phyloP scores from a whole-genome alignment of 1,140 invertebrate genomes.

The Mamestra configurata region DNA sequence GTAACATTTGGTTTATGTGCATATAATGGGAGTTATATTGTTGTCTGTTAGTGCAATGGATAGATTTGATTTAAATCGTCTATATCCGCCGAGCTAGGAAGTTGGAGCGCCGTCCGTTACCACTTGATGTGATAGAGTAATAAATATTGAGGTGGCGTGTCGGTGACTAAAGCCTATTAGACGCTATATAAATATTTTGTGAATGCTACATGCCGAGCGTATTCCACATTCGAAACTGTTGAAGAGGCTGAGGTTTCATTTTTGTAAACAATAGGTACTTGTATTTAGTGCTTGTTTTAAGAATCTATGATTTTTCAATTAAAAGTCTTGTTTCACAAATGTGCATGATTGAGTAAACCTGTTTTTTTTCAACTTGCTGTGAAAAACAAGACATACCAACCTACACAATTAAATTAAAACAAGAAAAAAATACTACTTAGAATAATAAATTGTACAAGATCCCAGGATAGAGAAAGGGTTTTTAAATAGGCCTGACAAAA shows the following conservation, averaged over 20 bases:
- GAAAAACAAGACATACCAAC: no score
- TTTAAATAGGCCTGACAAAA: no score
- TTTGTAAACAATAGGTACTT: background rate
- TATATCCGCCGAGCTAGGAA: constrained; percentile 59
- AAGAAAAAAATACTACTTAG: no score
- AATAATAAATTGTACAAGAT: no score
- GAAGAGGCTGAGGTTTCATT: background rate
- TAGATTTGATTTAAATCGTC: constrained; percentile 63
- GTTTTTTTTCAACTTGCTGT: background rate
- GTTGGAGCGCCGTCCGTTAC: constrained; percentile 11
- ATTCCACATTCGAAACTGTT: background rate
- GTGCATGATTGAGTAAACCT: background rate
- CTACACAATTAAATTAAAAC: no score
- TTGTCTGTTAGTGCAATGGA: constrained; percentile 19
- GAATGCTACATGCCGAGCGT: no score
- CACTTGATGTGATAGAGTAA: constrained; percentile 24
- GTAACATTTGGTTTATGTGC: background rate
- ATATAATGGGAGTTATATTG: constrained; percentile 23
- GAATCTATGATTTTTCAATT: no score
- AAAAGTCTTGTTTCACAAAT: no score
- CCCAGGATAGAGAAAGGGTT: no score
- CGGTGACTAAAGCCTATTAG: constrained; percentile 16
- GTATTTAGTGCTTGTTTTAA: background rate
- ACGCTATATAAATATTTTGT: constrained; percentile 20
- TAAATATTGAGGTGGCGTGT: constrained; percentile 40